Evolutionary conservation across 2,888 invertebrate genomes (phyloP).

Genomic region (Protonemura montana): DNA sequence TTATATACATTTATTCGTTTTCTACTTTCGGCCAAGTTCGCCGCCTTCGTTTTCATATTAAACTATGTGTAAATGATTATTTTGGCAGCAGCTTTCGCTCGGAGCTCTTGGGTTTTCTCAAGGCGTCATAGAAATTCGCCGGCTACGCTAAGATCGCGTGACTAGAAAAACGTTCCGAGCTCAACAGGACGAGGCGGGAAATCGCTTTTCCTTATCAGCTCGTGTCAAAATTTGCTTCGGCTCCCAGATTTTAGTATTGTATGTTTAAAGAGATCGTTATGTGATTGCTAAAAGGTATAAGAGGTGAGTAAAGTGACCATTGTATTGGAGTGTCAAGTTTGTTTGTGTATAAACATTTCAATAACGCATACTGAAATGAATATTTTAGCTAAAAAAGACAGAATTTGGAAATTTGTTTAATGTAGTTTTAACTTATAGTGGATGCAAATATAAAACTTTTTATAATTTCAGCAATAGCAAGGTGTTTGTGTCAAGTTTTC

Average conservation of each 20-base stretch:
- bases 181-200: neutral
- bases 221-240: neutral
- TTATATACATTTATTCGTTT: neutral
- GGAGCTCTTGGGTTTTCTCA: neutral
- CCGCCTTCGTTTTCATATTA: neutral
- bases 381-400: no score
- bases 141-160: neutral
- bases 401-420: no score
- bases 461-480: no score
- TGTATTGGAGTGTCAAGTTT: no score
- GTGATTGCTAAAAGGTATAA: no score
- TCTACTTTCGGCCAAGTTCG: neutral
- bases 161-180: neutral
- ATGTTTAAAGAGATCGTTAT: no score
- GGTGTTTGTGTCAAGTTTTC: no score
- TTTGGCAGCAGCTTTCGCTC: neutral
- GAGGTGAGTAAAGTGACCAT: no score
- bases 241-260: neutral
- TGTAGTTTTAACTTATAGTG: no score
- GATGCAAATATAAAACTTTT: no score
- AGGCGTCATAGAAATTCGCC: neutral
- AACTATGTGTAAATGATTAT: neutral
- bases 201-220: neutral
- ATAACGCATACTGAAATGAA: no score
- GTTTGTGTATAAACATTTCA: no score